Conservation (phyloP, 2,797 vertebrate species). For the Prionace glauca region DNA sequence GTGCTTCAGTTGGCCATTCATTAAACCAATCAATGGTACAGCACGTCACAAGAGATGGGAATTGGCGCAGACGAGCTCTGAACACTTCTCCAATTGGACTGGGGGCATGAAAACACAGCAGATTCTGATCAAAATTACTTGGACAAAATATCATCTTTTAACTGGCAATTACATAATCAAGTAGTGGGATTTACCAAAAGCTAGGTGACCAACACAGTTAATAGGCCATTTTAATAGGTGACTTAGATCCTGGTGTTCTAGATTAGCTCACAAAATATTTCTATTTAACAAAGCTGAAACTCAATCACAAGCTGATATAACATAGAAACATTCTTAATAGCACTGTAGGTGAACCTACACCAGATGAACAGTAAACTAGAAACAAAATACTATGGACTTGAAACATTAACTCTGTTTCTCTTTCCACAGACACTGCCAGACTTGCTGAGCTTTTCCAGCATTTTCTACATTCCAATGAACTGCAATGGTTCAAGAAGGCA, state of each 20-base stretch:
- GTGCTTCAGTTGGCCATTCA: conserved; percentile 82
- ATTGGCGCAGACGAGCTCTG: conserved; percentile 76
- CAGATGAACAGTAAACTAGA: no score
- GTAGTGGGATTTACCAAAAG: background rate
- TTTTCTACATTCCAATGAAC: no score
- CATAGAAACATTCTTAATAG: background rate
- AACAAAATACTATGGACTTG: no score
- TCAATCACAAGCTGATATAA: background rate
- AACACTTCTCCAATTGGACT: conserved; percentile 85
- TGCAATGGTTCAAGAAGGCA: no score
- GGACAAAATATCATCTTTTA: background rate
- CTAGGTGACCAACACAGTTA: no score
- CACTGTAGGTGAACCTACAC: no score
- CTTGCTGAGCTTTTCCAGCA: no score
- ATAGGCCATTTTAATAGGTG: background rate
- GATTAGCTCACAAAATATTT: background rate
- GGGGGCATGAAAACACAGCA: conserved; percentile 24
- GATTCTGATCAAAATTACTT: background rate
- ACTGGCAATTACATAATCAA: background rate
- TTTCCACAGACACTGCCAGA: no score
- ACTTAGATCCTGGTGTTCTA: background rate
- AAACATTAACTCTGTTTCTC: no score
- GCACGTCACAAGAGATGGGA: conserved; percentile 85
- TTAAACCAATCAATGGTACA: conserved; percentile 93
- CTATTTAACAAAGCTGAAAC: background rate